Conservation (phyloP, 2,888 invertebrate genomes). For the Sesia bembeciformis region DNA sequence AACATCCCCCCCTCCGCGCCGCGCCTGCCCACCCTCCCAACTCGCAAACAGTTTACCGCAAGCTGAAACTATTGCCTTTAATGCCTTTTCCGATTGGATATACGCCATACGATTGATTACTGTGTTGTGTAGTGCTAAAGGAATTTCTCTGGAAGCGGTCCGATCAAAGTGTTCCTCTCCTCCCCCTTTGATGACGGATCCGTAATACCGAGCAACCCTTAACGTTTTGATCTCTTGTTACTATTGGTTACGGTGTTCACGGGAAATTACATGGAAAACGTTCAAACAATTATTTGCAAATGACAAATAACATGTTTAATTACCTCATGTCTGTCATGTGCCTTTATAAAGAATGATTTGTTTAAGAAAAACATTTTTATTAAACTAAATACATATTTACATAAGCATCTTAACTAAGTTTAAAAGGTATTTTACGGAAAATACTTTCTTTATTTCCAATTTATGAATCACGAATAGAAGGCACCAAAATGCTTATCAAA, state of each 20-base stretch:
- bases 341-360: too few relatives aligned
- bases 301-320: not conserved
- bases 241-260: slow-evolving; percentile 11
- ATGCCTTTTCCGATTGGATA: slow-evolving; percentile 62
- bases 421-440: not conserved
- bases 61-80: slow-evolving; percentile 69
- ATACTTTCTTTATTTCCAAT: not conserved
- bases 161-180: slow-evolving; percentile 45
- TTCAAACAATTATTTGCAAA: not conserved
- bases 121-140: slow-evolving; percentile 45
- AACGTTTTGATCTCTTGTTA: slow-evolving; percentile 40
- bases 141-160: slow-evolving; percentile 55
- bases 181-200: slow-evolving; percentile 41
- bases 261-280: not conserved
- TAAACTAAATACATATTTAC: too few relatives aligned
- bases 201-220: slow-evolving; percentile 43
- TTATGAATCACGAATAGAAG: not conserved
- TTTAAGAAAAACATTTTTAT: too few relatives aligned
- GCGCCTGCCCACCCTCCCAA: slow-evolving; percentile 16
- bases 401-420: not conserved
- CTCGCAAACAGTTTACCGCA: slow-evolving; percentile 69
- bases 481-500: not conserved
- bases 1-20: slow-evolving; percentile 17
- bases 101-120: slow-evolving; percentile 61
- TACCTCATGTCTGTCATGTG: not conserved